A percentile compares a stretch with the other conserved stretches of the same genome.
Evolutionary conservation across 2,113 vertebrate genomes (phyloP).

Genomic region (Phyllostomus discolor): DNA sequence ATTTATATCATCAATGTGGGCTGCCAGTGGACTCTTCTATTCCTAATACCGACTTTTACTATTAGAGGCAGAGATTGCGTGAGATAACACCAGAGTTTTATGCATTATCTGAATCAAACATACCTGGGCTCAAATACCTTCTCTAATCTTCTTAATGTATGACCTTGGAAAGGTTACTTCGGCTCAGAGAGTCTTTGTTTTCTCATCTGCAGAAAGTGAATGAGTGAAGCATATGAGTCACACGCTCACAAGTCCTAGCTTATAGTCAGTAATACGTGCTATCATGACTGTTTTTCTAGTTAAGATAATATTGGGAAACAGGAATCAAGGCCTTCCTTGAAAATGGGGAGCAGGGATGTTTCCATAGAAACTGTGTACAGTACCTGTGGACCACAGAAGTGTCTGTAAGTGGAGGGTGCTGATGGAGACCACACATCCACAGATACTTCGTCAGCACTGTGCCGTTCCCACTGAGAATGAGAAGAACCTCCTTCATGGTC

Average conservation of each 20-base stretch:
- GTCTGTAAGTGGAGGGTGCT: not conserved
- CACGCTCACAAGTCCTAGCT: not conserved
- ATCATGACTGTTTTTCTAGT: not conserved
- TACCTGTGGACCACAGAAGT: not conserved
- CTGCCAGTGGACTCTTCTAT: not conserved
- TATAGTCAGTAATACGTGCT: not conserved
- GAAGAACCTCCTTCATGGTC: not conserved
- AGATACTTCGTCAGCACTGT: not conserved
- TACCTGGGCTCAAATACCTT: not conserved
- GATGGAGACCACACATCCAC: not conserved
- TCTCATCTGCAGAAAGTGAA: not conserved
- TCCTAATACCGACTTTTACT: not conserved
- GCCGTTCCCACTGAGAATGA: not conserved
- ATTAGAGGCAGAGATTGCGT: not conserved
- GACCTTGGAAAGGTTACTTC: not conserved
- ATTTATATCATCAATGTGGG: not conserved
- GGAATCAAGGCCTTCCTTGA: not conserved
- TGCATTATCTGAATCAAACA: not conserved
- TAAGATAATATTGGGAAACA: not conserved
- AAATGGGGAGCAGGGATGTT: not conserved
- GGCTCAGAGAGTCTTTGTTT: not conserved
- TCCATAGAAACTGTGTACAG: not conserved
- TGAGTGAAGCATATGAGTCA: not conserved
- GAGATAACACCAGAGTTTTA: not conserved
- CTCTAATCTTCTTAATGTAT: not conserved